A percentile compares a stretch with the other conserved stretches of the same genome.
Conservation (phyloP, 2,113 vertebrate genomes). For the Eubucco bourcierii region DNA sequence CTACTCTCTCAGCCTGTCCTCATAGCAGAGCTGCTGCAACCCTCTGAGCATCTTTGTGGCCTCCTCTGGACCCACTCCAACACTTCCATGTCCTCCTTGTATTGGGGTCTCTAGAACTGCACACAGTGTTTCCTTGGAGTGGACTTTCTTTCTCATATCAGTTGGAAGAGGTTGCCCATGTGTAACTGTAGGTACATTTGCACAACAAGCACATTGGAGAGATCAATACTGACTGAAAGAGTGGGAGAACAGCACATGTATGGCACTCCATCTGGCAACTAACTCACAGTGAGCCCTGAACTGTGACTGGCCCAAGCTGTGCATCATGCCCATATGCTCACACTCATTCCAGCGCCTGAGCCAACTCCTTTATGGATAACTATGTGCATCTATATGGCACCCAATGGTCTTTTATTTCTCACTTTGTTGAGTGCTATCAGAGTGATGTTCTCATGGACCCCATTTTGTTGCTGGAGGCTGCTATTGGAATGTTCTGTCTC, state of each 20-base stretch:
- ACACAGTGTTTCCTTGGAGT: neutral
- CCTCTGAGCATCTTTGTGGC: no score
- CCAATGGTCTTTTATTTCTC: neutral
- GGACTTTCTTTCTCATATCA: neutral
- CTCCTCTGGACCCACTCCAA: no score
- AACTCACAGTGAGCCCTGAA: no score
- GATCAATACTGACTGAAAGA: neutral
- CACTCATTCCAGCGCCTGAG: neutral
- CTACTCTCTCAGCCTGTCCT: no score
- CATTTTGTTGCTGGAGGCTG: neutral
- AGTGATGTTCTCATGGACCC: neutral
- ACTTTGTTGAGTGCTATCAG: neutral
- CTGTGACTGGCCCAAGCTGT: neutral
- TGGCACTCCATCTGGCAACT: neutral
- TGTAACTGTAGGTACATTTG: neutral
- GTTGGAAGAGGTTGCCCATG: neutral
- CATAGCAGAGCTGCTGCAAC: no score
- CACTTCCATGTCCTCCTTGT: no score
- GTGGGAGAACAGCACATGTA: accelerated
- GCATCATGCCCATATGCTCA: accelerated
- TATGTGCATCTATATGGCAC: neutral
- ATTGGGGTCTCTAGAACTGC: no score
- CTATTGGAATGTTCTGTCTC: neutral
- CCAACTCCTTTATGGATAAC: neutral
- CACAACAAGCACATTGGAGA: no score